phyloP scores from a whole-genome alignment of 2,888 invertebrate species.

The Luperina nickerlii region DNA sequence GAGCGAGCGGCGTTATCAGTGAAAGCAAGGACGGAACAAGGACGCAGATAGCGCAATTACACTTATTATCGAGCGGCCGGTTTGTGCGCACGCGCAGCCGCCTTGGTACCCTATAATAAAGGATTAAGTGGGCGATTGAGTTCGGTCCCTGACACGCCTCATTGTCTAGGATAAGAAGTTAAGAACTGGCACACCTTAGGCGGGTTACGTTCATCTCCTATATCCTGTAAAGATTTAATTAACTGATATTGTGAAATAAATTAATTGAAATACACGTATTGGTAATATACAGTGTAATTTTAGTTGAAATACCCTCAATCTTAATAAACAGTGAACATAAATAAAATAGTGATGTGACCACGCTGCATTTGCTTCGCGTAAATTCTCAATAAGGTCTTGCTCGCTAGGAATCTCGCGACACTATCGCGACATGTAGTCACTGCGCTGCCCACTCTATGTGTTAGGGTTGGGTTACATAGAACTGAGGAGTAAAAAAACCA shows the following conservation, averaged over 20 bases:
- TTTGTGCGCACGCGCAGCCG: conserved; percentile 69
- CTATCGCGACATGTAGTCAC: conserved; percentile 80
- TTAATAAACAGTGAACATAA: conserved; percentile 52
- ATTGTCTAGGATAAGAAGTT: conserved; percentile 76
- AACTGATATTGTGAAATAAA: conserved; percentile 44
- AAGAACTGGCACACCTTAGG: conserved; percentile 66
- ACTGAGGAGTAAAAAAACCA: background rate
- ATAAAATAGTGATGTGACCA: conserved; percentile 66
- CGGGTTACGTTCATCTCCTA: conserved; percentile 62
- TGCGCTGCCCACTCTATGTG: conserved; percentile 76
- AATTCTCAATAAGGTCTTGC: conserved; percentile 80
- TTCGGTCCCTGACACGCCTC: conserved; percentile 80
- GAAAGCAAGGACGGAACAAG: conserved; percentile 89
- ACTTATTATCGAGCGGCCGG: conserved; percentile 81
- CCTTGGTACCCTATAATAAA: conserved; percentile 72
- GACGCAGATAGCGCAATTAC: conserved; percentile 85
- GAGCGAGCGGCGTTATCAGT: conserved; percentile 83
- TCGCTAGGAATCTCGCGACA: conserved; percentile 76
- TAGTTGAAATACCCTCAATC: conserved; percentile 38
- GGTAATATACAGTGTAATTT: background rate
- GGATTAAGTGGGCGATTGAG: conserved; percentile 78
- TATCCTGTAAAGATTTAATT: conserved; percentile 45
- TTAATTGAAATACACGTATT: background rate
- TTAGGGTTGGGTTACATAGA: conserved; percentile 67
- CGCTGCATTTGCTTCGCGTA: conserved; percentile 69